Evolutionary conservation across 2,113 vertebrate genomes (phyloP), one percentile per base, ranked within the genome.

Genomic region (Gracilinanus agilis): DNA sequence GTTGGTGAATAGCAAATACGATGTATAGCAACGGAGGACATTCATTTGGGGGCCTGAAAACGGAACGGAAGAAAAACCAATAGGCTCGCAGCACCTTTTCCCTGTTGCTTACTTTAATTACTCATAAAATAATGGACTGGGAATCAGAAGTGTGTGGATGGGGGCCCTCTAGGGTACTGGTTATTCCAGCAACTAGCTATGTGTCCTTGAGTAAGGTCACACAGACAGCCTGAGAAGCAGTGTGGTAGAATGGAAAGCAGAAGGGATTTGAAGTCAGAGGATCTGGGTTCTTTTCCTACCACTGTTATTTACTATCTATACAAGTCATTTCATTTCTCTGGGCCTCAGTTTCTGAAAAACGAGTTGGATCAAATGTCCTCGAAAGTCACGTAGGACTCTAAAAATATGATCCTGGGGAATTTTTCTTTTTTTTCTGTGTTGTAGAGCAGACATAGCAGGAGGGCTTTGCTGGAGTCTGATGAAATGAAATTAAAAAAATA

Each of bases 11-110:
- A 6, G 11, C 88, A 95, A 91, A 54, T 40, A 93, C 54, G 34
- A 93, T 67, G 9, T 88, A 44, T 92, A 92, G 95, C 49, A 88
- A 53, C 53, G 94, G 27, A 53, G 27, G 54, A 29, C 93, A 61
- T 53, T 55, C 12, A 3, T 91, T 96, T 90, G n/a, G 55, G 88
- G 96, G 88, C 91, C 93, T 96, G 89, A 1, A 95, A 90, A 55
- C 16, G 34, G 55, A 90, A 92, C 75, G 75, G 3, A 54, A 93
- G 67, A 91, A 88, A 88, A n/a, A 21, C 9, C 0, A 24, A 27
- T 3, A 67, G 40, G 11, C 56, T 12, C 16, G 5, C 91, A n/a
- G 53, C 10, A 49, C 25, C 21, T 88, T n/a, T 27, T 58, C 27
- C 56, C 56, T 58, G 56, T 58, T 83, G 67, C 34, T 49, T 83